Percentiles rank a stretch among this genome's conserved stretches.
phyloP scores from a whole-genome alignment of 64 coral and sea anemone genomes.

The Dendronephthya gigantea region DNA sequence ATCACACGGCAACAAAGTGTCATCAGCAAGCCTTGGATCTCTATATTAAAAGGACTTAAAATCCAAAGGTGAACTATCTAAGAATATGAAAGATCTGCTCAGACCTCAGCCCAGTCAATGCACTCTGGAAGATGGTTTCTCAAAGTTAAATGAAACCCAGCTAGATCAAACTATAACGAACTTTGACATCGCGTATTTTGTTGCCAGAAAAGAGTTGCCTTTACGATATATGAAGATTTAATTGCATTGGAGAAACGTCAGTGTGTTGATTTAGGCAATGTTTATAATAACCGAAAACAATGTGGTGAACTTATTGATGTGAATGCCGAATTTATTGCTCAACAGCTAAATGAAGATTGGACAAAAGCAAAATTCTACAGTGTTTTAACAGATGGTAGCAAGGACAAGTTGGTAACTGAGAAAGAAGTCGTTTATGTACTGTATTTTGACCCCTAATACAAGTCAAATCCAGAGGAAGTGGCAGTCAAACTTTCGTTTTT shows the following conservation, averaged over 20 bases:
- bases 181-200: neutral
- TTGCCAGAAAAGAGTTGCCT: conserved; percentile 18
- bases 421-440: conserved; percentile 1
- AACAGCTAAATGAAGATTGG: conserved; percentile 2
- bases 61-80: neutral
- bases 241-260: neutral
- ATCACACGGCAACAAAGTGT: conserved; percentile 12
- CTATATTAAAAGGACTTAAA: neutral
- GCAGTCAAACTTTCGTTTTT: neutral
- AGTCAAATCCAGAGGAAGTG: neutral
- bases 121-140: neutral
- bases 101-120: neutral
- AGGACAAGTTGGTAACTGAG: conserved; percentile 6
- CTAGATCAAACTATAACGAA: neutral
- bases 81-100: neutral
- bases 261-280: conserved; percentile 3
- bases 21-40: neutral
- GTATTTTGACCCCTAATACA: neutral
- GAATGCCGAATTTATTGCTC: neutral
- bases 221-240: conserved; percentile 14
- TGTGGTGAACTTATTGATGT: conserved; percentile 13
- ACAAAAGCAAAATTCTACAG: conserved; percentile 3
- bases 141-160: neutral
- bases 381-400: conserved; percentile 4
- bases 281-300: conserved; percentile 14